Base-by-base conservation (phyloP, 2,797 vertebrate genomes). In the Lagodon rhomboides region DNA sequence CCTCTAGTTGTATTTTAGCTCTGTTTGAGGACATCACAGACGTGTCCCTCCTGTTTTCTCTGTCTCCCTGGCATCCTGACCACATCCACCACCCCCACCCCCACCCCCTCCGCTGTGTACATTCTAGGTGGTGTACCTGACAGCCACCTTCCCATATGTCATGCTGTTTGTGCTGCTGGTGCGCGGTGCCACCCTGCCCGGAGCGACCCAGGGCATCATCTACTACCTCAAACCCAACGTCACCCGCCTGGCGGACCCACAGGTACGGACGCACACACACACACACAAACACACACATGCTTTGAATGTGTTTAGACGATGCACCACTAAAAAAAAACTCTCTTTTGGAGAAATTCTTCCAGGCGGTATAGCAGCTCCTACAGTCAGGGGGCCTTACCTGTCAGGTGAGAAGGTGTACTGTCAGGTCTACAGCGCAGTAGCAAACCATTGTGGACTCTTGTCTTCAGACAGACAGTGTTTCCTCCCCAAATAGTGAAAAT, bases 51-150 rank as follows among this genome's bases (percentile, higher is more conserved):
- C 68, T 79, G 74, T 80, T 61, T 83, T 68, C 49, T 53, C 77
- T 50, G 27, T 53, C 54, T 68, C 46, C 1, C 3, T 41, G 73
- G 71, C 27, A 3, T 70, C 76, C 63, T 70, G 23, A 85, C 79
- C 76, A 78, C 80, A 71, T 79, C 82, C 80, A 23, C 7, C 23
- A 11, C n/a, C 2, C 43, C 0, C 10, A 12, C 18, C n/a, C n/a
- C 2, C 41, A 6, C 34, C 34, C 22, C 23, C 2, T 38, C 0
- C 10, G 9, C 18, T 86, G 80, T 91, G 66, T 85, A 66, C 63
- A 70, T 68, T 23, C 0, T 88, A 98, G 97, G 97, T 98, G 0
- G 97, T 99, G 73, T 99, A 98, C 77, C 95, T 99, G 92, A 98
- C 97, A 0, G 97, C 97, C 75, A 98, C 97, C 0, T 99, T 99